Evolutionary conservation across 2,888 invertebrate species (phyloP), one percentile per base, ranked within the genome.

Genomic region (Chydorus sphaericus): DNA sequence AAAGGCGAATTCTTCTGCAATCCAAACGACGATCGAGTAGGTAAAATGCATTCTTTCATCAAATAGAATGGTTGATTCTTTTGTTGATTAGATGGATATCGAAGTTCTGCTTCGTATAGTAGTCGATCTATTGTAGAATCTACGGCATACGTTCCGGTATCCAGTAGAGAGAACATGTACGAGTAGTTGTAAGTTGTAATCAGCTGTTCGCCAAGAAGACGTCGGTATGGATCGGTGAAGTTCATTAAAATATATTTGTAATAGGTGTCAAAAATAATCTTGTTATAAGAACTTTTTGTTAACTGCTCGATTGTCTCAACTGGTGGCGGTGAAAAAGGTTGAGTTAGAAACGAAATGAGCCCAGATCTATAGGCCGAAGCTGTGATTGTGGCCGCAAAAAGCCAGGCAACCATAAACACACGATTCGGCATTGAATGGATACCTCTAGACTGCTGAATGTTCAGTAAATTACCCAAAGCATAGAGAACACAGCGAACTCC

Each of bases 321-420:
- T 33, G 59, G 51, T 8, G 26, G 23, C 10, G 61, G 59, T 10
- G 16, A 18, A 26, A 48, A 58, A 16, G 60, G 55, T 7, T 59
- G 58, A 10, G 60, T 59, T 5, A 62, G 59, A 37, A 56, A 60
- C 66, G 63, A 37, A 67, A 64, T 62, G 66, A 62, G 57, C n/a
- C 30, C 48, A n/a, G 37, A 67, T 1, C 79, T 72, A 57, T 78
- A 78, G 0, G 75, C 72, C 62, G 77, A 76, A 2, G 73, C 70
- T 18, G 73, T 64, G 0, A 75, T 71, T 0, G 74, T 55, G n/a
- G 48, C 55, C 14, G 38, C 20, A 11, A 48, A 48, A 14, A 55
- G 38, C 55, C 55, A 55, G 8, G 6, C 20, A n/a, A 31, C 20
- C 26, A 55, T 20, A 18, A 55, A 29, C 7, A 55, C 29, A n/a